A percentile compares a stretch with the other conserved stretches of the same genome.
phyloP scores from a whole-genome alignment of 1,140 invertebrate genomes.

The Dysdera silvatica region DNA sequence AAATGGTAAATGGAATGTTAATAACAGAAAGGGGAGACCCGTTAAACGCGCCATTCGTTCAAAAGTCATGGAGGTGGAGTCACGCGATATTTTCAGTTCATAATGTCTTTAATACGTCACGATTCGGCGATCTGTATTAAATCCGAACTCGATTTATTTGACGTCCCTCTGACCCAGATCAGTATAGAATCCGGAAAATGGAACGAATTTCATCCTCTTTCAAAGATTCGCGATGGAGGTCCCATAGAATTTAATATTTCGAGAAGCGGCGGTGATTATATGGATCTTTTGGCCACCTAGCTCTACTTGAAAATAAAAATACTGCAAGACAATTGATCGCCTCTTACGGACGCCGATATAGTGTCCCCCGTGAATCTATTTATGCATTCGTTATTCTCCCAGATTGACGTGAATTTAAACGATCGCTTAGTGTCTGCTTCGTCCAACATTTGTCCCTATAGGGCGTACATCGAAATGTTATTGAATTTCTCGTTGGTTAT shows the following conservation, averaged over 20 bases:
- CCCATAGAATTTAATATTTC: slow-evolving; percentile 5
- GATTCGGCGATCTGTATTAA: slow-evolving; percentile 10
- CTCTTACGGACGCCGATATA: too few relatives aligned
- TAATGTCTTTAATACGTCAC: slow-evolving; percentile 6
- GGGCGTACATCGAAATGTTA: slow-evolving; percentile 5
- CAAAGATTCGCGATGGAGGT: background rate
- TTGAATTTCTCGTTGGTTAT: too few relatives aligned
- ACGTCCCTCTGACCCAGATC: slow-evolving; percentile 1
- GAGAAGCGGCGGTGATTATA: background rate
- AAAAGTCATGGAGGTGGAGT: background rate
- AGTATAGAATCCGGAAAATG: slow-evolving; percentile 9
- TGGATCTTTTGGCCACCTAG: background rate
- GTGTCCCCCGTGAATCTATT: too few relatives aligned
- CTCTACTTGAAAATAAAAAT: slow-evolving; percentile 1
- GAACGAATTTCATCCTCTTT: slow-evolving; percentile 7
- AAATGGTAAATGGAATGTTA: background rate
- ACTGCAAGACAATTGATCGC: background rate
- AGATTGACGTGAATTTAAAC: too few relatives aligned
- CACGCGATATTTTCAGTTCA: slow-evolving; percentile 4
- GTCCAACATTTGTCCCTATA: background rate
- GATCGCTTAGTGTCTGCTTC: background rate
- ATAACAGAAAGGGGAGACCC: slow-evolving; percentile 6
- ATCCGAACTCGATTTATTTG: slow-evolving; percentile 16
- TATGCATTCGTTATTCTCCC: too few relatives aligned
- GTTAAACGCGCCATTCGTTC: background rate